Evolutionary conservation across 2,888 invertebrate genomes (phyloP), one percentile per base, ranked within the genome.

Genomic region (Eupithecia vulgata): DNA sequence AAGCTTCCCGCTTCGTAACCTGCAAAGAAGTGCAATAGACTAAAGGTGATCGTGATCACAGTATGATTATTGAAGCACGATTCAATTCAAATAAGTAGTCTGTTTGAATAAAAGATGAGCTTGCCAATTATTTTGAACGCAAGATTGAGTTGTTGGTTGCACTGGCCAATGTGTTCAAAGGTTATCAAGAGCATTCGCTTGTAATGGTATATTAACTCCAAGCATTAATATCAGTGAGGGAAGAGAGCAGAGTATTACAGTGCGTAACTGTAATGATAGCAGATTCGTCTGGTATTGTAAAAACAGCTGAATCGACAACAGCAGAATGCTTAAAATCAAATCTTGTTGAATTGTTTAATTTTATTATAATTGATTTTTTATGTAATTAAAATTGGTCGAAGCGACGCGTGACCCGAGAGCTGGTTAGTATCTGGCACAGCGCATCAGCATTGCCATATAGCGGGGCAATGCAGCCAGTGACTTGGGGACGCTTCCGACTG

Each of bases 1-100:
- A 85, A 84, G 83, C 91, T 91, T 91, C 91, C 88, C 84, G 88
- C 88, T 85, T 75, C 79, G 73, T 79, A 82, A 83, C 86, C 82
- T 79, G 82, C 85, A 83, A 76, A 67, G 35, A 79, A 79, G 76
- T 78, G 82, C 81, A 86, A 86, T 86, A 81, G 79, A 79, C 72
- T 71, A 71, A 71, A 64, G 57, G 25, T 12, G 62, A 73, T 77
- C 74, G 75, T 74, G 78, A 73, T 76, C 64, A 62, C 40, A 42
- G 67, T 59, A 73, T 69, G 57, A 76, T 74, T 74, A 71, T 75
- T 80, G 78, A 81, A 78, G 78, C 80, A 81, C 79, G 81, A 81
- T 73, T 59, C 40, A 70, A 74, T 74, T 77, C 35, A 42, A 70
- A 68, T 72, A 62, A 70, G 72, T 57, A 74, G 69, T 59, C 68